Percentiles rank a stretch among this genome's conserved stretches.
These are phyloP conservation scores for Brachypalpus laphriformis DNA, from an alignment of 2,888 invertebrate genomes.

Conservation along the genomic window DNA sequence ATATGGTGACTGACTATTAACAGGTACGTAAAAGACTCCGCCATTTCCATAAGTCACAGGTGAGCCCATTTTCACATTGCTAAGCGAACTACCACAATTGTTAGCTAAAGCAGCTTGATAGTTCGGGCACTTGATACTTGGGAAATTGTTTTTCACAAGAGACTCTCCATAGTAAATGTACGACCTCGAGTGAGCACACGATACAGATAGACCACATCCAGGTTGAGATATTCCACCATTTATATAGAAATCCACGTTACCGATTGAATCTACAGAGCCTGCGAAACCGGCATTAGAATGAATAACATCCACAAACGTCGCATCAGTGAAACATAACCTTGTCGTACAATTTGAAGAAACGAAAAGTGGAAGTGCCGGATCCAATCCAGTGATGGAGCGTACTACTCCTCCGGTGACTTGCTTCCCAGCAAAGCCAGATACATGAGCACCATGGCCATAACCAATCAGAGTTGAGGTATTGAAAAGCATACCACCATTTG, in stretches of 20 bases:
- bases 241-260: conserved; percentile 84
- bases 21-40: conserved; percentile 79
- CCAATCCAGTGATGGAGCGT: conserved; percentile 84
- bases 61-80: conserved; percentile 78
- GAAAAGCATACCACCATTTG: conserved; percentile 83
- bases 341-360: conserved; percentile 76
- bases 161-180: conserved; percentile 83
- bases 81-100: conserved; percentile 77
- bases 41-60: conserved; percentile 76
- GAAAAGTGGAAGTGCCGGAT: conserved; percentile 80
- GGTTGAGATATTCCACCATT: conserved; percentile 84
- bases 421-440: conserved; percentile 85
- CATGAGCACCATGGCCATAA: conserved; percentile 86
- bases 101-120: conserved; percentile 79
- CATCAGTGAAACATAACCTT: conserved; percentile 78
- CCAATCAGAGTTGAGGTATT: conserved; percentile 84
- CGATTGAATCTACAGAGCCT: conserved; percentile 80
- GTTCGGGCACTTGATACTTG: conserved; percentile 76
- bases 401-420: conserved; percentile 84
- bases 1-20: conserved; percentile 76
- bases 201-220: conserved; percentile 82
- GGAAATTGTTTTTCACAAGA: conserved; percentile 78
- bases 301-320: conserved; percentile 79
- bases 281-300: conserved; percentile 79
- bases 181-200: conserved; percentile 83